Evolutionary conservation across 2,113 vertebrate genomes (phyloP).

Genomic region (Talpa occidentalis): DNA sequence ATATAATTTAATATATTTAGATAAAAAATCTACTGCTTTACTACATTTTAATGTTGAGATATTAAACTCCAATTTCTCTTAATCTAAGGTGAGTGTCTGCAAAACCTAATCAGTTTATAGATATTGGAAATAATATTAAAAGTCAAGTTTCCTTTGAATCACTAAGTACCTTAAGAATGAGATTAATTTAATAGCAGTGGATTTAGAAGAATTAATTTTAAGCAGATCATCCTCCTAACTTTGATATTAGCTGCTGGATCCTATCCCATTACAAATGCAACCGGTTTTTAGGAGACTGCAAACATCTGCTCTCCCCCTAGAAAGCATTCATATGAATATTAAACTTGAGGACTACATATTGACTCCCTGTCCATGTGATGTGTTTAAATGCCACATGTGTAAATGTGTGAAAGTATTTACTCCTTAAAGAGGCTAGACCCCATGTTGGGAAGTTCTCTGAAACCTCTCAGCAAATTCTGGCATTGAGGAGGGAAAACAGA

Average conservation of each 20-base stretch:
- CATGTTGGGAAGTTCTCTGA: background rate
- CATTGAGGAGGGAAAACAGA: background rate
- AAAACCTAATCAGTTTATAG: slow-evolving; percentile 75
- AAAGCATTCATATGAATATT: slow-evolving; percentile 27
- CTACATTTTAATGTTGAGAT: background rate
- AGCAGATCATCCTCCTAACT: slow-evolving; percentile 82
- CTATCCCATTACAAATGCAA: background rate
- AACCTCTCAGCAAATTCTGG: background rate
- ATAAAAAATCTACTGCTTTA: background rate
- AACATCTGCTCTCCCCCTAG: slow-evolving; percentile 44
- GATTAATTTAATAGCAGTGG: slow-evolving; percentile 83
- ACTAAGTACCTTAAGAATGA: slow-evolving; percentile 79
- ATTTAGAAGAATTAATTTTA: slow-evolving; percentile 84
- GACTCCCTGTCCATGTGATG: background rate
- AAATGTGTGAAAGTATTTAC: background rate
- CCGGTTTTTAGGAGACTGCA: background rate
- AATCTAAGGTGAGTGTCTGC: slow-evolving; percentile 70
- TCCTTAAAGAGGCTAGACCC: slow-evolving; percentile 26
- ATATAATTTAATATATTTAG: background rate
- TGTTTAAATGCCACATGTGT: slow-evolving; percentile 10
- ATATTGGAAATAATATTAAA: slow-evolving; percentile 83
- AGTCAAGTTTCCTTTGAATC: slow-evolving; percentile 74
- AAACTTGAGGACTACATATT: background rate
- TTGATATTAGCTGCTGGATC: slow-evolving; percentile 80
- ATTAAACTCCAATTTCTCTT: slow-evolving; percentile 62